Evolutionary conservation across 2,113 vertebrate genomes (phyloP), one percentile per base, ranked within the genome.

Genomic region (Zapus hudsonius): DNA sequence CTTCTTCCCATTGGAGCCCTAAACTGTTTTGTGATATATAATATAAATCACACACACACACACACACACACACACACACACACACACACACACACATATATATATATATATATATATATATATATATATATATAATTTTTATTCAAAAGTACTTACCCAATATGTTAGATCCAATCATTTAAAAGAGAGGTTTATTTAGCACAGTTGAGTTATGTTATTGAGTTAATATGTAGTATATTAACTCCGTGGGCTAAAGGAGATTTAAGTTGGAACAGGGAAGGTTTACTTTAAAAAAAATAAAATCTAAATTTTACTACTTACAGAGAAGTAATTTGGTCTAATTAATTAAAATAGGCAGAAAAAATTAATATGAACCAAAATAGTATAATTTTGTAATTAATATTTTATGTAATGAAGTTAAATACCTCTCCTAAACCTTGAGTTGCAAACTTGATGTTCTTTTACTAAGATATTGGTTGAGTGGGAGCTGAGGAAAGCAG

Each of bases 1-100:
- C 42, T 25, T 0, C 27, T 7, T 67, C 3, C 23, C 22, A 20
- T 23, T 0, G 5, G 42, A 33, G 12, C 7, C 47, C 33, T 31
- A 7, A 36, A 6, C 40, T 33, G 31, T 9, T 33, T 6, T 57
- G 33, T 17, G 11, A 17, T 0, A 23, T 52, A 8, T 16, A 52
- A 59, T 6, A 52, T 29, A 25, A 17, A 1, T 10, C 7, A 42
- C n/a, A n/a, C n/a, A n/a, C n/a, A n/a, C n/a, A n/a, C n/a, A n/a
- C n/a, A n/a, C n/a, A n/a, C n/a, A n/a, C n/a, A n/a, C n/a, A n/a
- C n/a, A n/a, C n/a, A n/a, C n/a, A n/a, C n/a, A n/a, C n/a, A n/a
- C n/a, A n/a, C n/a, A n/a, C n/a, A n/a, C n/a, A n/a, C n/a, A n/a
- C n/a, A n/a, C n/a, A n/a, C n/a, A n/a, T n/a, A n/a, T n/a, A n/a